Evolutionary conservation across 2,797 vertebrate genomes (phyloP).

Genomic region (Neomorphus geoffroyi): DNA sequence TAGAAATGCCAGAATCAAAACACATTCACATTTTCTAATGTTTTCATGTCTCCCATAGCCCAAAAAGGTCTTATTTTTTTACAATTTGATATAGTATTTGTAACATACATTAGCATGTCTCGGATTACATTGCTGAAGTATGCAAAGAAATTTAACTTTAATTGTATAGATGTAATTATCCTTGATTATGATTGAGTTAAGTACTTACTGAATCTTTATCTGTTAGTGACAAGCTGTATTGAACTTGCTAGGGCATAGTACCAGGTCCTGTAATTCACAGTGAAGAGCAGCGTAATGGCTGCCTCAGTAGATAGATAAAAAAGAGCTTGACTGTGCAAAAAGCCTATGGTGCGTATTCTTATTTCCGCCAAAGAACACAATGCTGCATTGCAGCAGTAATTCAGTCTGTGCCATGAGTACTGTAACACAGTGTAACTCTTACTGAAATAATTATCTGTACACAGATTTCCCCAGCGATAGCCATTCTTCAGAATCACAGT

Average conservation of each 20-base stretch:
- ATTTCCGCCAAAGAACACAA: not conserved
- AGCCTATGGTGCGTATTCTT: not conserved
- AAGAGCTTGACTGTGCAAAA: constrained; percentile 11
- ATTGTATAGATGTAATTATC: not conserved
- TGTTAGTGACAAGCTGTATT: not conserved
- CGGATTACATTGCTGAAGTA: not conserved
- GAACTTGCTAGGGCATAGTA: not conserved
- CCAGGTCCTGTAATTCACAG: not conserved
- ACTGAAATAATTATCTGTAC: constrained; percentile 9
- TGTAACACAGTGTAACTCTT: not conserved
- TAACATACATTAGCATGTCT: not conserved
- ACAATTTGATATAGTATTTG: not conserved
- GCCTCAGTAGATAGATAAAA: not conserved
- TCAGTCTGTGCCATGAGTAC: not conserved
- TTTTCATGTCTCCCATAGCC: not conserved
- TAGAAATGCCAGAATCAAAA: not conserved
- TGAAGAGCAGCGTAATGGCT: not conserved
- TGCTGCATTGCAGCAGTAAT: constrained; percentile 60
- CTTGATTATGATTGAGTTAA: not conserved
- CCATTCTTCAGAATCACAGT: not conserved
- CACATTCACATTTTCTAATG: not conserved
- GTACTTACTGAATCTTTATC: not conserved
- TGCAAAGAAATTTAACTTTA: not conserved
- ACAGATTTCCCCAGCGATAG: not conserved
- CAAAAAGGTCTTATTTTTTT: not conserved